Evolutionary conservation across 2,113 vertebrate species (phyloP), one percentile per base, ranked within the genome.

Genomic region (Phoenicopterus ruber): DNA sequence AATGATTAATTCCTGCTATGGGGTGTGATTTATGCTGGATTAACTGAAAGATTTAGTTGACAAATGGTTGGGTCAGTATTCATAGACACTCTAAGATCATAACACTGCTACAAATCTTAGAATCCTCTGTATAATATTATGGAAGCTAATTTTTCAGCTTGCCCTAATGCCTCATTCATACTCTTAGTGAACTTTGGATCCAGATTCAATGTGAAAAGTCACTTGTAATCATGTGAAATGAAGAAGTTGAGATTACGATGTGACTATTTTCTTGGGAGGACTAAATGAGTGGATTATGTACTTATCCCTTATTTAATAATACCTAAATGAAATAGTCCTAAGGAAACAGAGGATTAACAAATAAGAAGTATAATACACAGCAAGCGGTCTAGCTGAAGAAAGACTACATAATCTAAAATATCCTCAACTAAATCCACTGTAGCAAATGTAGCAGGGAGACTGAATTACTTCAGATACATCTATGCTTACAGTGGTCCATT

Each of bases 331-430:
- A 97, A 87, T 85, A 93, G 81, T 94, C 78, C 89, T 81, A 85
- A 94, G 93, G 89, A 95, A 95, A 91, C 34, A 83, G 94, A 91
- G 93, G 97, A 97, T 97, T 97, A 97, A 74, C 82, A 95, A 93
- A 80, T 93, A 94, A 96, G 93, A 94, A 95, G 91, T 90, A 87
- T 94, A 97, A 96, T 82, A 93, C 94, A 63, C 78, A 86, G 91
- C 93, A 94, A 95, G 94, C 15, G 2, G 93, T 95, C 95, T 96
- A 90, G 88, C 84, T 93, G 93, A 94, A 97, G 96, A 95, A 96
- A 96, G 83, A 91, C 78, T 46, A 22, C 38, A 82, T 97, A 95
- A 96, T 96, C 86, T 94, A 94, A 96, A 94, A 91, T 93, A 94
- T 94, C 91, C 91, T 92, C 65, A 85, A 32, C 62, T 93, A 95